Evolutionary conservation across 2,113 vertebrate genomes (phyloP).

Genomic region (Triplophysa siluroides): DNA sequence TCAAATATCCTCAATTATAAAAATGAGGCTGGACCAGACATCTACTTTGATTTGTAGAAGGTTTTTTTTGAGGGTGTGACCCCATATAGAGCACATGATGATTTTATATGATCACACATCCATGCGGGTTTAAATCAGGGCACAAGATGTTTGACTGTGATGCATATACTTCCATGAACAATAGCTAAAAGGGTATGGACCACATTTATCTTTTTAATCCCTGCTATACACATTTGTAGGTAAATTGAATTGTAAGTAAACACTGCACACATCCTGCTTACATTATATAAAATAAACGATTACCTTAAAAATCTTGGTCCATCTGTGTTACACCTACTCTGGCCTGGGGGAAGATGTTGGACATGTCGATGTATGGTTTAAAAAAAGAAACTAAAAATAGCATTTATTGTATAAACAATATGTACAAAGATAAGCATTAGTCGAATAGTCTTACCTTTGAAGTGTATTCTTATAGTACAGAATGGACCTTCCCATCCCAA

Average conservation of each 20-base stretch:
- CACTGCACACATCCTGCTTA: background rate
- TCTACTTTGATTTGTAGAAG: background rate
- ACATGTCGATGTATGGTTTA: background rate
- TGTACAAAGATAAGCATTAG: background rate
- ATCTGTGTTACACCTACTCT: background rate
- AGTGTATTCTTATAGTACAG: background rate
- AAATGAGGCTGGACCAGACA: background rate
- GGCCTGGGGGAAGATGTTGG: background rate
- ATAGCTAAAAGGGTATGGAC: background rate
- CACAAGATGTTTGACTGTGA: background rate
- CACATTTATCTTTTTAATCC: background rate
- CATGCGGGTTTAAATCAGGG: constrained; percentile 5
- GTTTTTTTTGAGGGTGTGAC: background rate
- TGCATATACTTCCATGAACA: too few species aligned
- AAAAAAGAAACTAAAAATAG: background rate
- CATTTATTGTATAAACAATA: background rate
- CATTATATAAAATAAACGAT: background rate
- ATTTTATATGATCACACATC: background rate
- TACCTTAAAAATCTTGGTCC: background rate
- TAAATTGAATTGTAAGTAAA: too few species aligned
- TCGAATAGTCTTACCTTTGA: constrained; percentile 35
- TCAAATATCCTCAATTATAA: constrained; percentile 1
- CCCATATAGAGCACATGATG: constrained; percentile 2
- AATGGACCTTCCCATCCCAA: background rate
- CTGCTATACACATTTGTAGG: too few species aligned